Evolutionary conservation across 2,113 vertebrate genomes (phyloP).

Genomic region (Oreochromis aureus): DNA sequence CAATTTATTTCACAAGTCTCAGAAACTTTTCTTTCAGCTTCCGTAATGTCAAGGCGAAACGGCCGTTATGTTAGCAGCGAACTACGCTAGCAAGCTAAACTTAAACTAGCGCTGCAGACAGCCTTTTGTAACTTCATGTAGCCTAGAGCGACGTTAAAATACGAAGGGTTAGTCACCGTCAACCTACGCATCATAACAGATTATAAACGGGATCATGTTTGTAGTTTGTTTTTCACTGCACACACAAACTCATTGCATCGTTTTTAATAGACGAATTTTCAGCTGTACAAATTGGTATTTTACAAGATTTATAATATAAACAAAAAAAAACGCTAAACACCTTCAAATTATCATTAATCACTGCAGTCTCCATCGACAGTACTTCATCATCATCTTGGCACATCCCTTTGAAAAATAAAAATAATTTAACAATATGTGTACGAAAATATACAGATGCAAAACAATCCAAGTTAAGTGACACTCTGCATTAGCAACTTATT

Average conservation of each 20-base stretch:
- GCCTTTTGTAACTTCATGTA: neutral
- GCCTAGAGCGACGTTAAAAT: neutral
- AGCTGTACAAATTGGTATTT: constrained; percentile 72
- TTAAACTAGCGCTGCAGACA: neutral
- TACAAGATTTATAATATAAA: constrained; percentile 55
- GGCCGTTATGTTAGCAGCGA: neutral
- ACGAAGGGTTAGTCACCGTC: neutral
- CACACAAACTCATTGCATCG: neutral
- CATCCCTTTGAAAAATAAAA: constrained; percentile 39
- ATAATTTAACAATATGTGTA: constrained; percentile 15
- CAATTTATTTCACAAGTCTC: neutral
- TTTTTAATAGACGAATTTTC: constrained; percentile 68
- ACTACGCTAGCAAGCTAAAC: neutral
- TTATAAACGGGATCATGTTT: neutral
- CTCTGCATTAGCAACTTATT: constrained; percentile 20
- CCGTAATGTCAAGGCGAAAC: neutral
- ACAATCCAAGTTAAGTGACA: neutral
- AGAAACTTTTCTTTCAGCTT: neutral
- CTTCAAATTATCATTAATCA: neutral
- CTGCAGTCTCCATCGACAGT: neutral
- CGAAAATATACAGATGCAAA: constrained; percentile 3
- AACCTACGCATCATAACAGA: neutral
- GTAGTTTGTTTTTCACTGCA: neutral
- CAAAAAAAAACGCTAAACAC: neutral
- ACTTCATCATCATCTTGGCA: constrained; percentile 13